Conservation (phyloP, 2,888 invertebrate genomes). For the Myopa tessellatipennis region DNA sequence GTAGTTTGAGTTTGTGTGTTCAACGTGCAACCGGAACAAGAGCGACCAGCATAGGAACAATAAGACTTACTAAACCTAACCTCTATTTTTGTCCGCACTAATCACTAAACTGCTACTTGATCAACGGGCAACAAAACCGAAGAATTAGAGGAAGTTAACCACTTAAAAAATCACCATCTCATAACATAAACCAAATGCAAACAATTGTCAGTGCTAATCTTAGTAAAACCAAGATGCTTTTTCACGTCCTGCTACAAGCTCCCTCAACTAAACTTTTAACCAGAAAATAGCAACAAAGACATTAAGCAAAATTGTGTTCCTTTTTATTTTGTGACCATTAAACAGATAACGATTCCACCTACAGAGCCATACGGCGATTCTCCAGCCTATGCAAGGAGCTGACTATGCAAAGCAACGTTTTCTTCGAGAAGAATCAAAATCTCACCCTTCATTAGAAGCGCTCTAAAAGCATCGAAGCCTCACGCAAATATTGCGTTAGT, state of each 20-base stretch:
- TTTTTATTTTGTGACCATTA: slow-evolving; percentile 18
- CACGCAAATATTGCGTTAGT: background rate
- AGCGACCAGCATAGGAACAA: background rate
- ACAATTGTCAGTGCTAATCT: background rate
- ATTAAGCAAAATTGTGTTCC: background rate
- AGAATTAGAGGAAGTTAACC: background rate
- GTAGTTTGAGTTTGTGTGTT: slow-evolving; percentile 12
- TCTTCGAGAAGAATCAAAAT: slow-evolving; percentile 64
- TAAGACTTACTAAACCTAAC: slow-evolving; percentile 31
- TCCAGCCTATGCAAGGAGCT: slow-evolving; percentile 67
- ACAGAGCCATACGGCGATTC: slow-evolving; percentile 64
- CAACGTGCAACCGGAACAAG: background rate
- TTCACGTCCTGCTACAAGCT: background rate
- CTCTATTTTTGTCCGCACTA: slow-evolving; percentile 53
- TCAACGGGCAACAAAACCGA: background rate
- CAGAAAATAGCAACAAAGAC: background rate
- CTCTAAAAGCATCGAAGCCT: too few species aligned
- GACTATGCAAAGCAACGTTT: slow-evolving; percentile 63
- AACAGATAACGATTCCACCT: slow-evolving; percentile 54
- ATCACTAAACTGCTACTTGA: slow-evolving; percentile 35
- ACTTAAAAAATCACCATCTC: background rate
- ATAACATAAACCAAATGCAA: background rate
- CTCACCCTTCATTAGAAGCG: slow-evolving; percentile 55
- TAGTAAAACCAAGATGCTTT: background rate
- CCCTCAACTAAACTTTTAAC: background rate